These are phyloP conservation scores for Syrrhaptes paradoxus DNA, from an alignment of 2,113 vertebrate genomes.

Conservation along the genomic window DNA sequence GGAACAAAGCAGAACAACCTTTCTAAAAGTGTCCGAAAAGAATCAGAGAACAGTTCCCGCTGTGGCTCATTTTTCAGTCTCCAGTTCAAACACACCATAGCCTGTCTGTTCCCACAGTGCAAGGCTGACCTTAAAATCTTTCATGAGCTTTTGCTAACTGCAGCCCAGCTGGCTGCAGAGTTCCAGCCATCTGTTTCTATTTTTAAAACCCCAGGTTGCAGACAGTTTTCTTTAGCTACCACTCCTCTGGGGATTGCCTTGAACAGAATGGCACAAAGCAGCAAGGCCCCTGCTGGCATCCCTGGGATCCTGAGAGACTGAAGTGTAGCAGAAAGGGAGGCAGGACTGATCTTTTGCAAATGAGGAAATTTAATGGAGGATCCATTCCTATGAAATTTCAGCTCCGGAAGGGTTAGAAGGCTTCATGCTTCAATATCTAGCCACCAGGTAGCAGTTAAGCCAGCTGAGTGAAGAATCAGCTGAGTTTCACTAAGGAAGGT, in stretches of 20 bases:
- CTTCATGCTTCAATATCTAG: accelerated
- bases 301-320: background rate
- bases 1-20: background rate
- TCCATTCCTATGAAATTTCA: background rate
- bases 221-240: background rate
- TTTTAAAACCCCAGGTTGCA: conserved; percentile 51
- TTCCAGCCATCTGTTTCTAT: conserved; percentile 42
- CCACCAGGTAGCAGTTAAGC: background rate
- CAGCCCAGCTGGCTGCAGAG: background rate
- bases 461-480: background rate
- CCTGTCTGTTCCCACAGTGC: conserved; percentile 57
- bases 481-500: background rate
- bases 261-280: background rate
- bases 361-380: background rate
- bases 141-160: background rate
- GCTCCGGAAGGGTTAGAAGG: background rate
- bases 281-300: background rate
- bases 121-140: conserved; percentile 32
- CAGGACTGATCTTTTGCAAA: background rate
- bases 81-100: background rate
- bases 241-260: background rate
- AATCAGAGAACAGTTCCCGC: background rate
- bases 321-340: background rate
- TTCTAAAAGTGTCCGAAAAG: background rate
- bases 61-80: background rate